A percentile compares a stretch with the other conserved stretches of the same genome.
phyloP scores from a whole-genome alignment of 1,140 invertebrate species.

The Lucilia cuprina region DNA sequence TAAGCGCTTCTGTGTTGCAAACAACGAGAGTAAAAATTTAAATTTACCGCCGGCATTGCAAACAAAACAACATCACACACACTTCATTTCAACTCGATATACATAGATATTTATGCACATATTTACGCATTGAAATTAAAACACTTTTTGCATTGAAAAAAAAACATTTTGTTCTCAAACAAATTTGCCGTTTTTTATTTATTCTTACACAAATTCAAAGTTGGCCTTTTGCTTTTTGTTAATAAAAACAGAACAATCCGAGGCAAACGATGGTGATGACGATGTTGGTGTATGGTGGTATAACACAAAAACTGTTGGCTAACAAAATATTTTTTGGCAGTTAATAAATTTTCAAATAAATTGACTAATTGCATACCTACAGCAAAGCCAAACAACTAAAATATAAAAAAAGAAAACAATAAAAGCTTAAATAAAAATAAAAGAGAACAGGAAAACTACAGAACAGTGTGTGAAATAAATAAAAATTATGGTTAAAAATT shows the following conservation, averaged over 20 bases:
- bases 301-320: neutral
- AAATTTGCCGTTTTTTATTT: neutral
- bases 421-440: neutral
- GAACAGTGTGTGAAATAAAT: neutral
- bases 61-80: neutral
- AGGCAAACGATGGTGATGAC: neutral
- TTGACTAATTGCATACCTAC: conserved; percentile 61
- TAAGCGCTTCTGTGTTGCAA: conserved; percentile 21
- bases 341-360: conserved; percentile 60
- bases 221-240: conserved; percentile 4
- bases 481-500: neutral
- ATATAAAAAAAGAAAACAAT: neutral
- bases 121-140: too few relatives aligned
- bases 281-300: neutral
- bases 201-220: neutral
- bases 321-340: conserved; percentile 58
- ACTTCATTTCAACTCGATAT: too few relatives aligned
- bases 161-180: neutral
- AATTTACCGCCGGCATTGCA: conserved; percentile 55
- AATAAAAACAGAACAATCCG: neutral
- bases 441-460: neutral
- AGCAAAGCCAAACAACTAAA: conserved; percentile 40
- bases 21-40: neutral
- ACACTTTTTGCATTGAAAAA: too few relatives aligned
- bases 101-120: too few relatives aligned